Percentiles rank a stretch among this genome's conserved stretches.
Conservation (phyloP, 1,140 invertebrate genomes). For the Myzus persicae region DNA sequence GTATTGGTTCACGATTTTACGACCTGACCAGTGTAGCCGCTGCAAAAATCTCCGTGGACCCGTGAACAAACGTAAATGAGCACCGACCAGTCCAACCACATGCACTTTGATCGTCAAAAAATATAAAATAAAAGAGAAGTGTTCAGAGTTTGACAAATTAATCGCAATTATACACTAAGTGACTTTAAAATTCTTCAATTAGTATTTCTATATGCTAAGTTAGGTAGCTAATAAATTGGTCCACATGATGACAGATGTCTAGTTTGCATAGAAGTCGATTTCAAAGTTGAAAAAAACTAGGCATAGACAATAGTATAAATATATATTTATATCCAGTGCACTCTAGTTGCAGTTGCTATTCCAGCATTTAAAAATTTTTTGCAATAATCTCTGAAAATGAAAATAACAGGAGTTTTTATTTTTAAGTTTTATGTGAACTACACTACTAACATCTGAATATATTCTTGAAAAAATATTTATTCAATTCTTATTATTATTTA, state of each 20-base stretch:
- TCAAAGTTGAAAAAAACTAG: too few relatives aligned
- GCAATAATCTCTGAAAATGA: neutral
- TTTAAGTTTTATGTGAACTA: neutral
- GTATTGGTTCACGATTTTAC: neutral
- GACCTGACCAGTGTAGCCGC: too few relatives aligned
- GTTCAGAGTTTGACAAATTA: neutral
- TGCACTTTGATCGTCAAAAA: neutral
- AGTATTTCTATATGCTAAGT: neutral
- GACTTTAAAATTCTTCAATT: neutral
- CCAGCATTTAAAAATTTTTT: neutral
- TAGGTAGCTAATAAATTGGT: neutral
- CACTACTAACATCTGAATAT: neutral
- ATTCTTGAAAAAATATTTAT: neutral
- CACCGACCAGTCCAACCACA: neutral
- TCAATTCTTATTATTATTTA: neutral
- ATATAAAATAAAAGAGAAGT: neutral
- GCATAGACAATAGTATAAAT: too few relatives aligned
- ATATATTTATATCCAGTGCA: too few relatives aligned
- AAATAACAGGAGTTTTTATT: neutral
- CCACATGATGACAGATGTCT: neutral
- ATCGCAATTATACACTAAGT: neutral
- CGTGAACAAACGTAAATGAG: neutral
- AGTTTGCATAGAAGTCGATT: too few relatives aligned
- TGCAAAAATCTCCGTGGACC: neutral
- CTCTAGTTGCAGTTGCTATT: neutral